Percentiles rank a stretch among this genome's conserved stretches.
These are phyloP conservation scores for Microplitis deprimator DNA, from an alignment of 2,888 invertebrate species.

Conservation along the genomic window DNA sequence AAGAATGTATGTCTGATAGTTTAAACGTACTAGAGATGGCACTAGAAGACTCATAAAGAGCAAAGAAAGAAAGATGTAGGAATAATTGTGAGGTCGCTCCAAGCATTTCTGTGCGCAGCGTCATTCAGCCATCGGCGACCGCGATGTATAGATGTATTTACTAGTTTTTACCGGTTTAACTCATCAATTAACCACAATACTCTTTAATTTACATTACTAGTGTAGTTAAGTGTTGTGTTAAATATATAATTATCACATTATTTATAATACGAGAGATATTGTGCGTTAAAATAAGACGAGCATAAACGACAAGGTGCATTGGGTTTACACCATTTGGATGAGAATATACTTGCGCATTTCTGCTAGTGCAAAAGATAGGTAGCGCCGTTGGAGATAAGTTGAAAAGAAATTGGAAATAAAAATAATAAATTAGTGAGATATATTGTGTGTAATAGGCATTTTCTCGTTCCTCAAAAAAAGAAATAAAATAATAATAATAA, in stretches of 20 bases:
- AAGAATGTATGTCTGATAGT: background rate
- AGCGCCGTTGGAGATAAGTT: conserved; percentile 5
- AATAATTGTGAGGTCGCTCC: conserved; percentile 57
- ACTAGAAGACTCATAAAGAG: background rate
- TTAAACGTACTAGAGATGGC: background rate
- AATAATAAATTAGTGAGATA: background rate
- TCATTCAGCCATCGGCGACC: conserved; percentile 65
- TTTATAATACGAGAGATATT: background rate
- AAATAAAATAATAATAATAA: no score
- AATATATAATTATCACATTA: background rate
- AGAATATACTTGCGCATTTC: conserved; percentile 8
- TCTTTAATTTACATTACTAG: background rate
- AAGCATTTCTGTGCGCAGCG: conserved; percentile 63
- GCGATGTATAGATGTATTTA: conserved; percentile 60
- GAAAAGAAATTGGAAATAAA: background rate
- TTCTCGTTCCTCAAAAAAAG: no score
- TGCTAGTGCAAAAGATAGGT: background rate
- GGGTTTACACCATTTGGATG: conserved; percentile 7
- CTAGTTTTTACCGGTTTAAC: background rate
- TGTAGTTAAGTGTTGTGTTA: conserved; percentile 20
- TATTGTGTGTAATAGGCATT: background rate
- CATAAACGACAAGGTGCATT: conserved; percentile 1
- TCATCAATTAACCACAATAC: conserved; percentile 5
- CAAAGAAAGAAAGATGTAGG: conserved; percentile 41
- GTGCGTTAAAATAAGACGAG: background rate